These are phyloP conservation scores for Hypotaenidia okinawae DNA, from an alignment of 2,797 vertebrate genomes.

Conservation along the genomic window DNA sequence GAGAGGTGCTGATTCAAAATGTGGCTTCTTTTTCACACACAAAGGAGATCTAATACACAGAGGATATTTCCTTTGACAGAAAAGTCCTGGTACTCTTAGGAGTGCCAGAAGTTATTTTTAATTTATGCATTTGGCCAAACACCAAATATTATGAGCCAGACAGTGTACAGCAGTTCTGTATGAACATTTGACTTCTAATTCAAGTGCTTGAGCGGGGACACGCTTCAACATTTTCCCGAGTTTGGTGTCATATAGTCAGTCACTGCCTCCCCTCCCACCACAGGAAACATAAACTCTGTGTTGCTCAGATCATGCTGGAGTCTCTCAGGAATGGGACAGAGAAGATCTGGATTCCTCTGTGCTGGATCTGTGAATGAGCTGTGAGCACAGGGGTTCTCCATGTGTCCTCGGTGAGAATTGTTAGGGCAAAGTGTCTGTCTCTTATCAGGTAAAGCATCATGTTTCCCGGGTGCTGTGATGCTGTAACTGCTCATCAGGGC, in stretches of 20 bases:
- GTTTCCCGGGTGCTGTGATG: not conserved
- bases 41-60: not conserved
- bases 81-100: not conserved
- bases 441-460: not conserved
- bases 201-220: not conserved
- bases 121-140: not conserved
- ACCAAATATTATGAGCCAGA: not conserved
- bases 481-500: not conserved
- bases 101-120: not conserved
- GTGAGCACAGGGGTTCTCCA: not conserved
- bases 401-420: accelerated
- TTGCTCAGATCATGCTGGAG: not conserved
- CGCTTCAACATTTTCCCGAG: not conserved
- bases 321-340: not conserved
- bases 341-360: not conserved
- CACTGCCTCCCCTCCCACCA: not conserved
- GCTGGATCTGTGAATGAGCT: accelerated
- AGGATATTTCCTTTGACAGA: not conserved
- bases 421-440: not conserved
- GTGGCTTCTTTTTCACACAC: too few species aligned
- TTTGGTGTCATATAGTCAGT: not conserved
- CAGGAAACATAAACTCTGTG: accelerated
- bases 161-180: not conserved
- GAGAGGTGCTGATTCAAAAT: too few species aligned
- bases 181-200: not conserved